Percentiles rank a stretch among this genome's conserved stretches.
Evolutionary conservation across 2,113 vertebrate species (phyloP).

Genomic region (Dicrurus megarhynchus): DNA sequence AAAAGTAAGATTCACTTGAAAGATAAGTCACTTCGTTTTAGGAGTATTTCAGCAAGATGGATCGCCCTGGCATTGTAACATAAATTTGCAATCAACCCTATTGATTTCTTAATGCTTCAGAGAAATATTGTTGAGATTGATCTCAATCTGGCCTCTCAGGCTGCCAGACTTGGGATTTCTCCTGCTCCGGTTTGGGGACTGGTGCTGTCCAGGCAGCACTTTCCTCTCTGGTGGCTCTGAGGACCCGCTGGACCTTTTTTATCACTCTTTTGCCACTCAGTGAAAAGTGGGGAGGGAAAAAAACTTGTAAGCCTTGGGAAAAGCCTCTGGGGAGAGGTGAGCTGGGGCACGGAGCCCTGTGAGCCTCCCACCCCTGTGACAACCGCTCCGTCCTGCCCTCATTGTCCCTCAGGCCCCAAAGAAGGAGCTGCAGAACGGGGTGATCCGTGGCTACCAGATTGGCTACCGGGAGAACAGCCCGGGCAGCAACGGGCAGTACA

Average conservation of each 20-base stretch:
- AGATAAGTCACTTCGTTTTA: conserved; percentile 71
- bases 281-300: not conserved
- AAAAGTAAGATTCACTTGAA: conserved; percentile 72
- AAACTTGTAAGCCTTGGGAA: not conserved
- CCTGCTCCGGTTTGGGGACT: fast-evolving
- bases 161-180: not conserved
- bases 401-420: conserved; percentile 82
- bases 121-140: conserved; percentile 73
- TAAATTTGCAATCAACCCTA: conserved; percentile 76
- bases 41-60: conserved; percentile 59
- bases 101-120: conserved; percentile 75
- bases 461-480: conserved; percentile 97
- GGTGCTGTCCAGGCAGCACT: not conserved
- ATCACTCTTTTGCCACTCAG: not conserved
- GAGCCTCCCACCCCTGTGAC: not conserved
- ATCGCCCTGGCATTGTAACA: conserved; percentile 64
- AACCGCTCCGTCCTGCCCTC: not conserved
- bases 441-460: conserved; percentile 97
- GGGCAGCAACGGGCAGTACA: conserved; percentile 96
- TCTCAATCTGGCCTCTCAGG: conserved; percentile 13
- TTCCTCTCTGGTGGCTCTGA: not conserved
- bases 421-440: conserved; percentile 95
- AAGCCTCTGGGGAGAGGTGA: not conserved
- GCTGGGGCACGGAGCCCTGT: fast-evolving
- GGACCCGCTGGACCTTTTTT: fast-evolving